Evolutionary conservation across 2,888 invertebrate genomes (phyloP).

Genomic region (Trileptium ribeirensis): DNA sequence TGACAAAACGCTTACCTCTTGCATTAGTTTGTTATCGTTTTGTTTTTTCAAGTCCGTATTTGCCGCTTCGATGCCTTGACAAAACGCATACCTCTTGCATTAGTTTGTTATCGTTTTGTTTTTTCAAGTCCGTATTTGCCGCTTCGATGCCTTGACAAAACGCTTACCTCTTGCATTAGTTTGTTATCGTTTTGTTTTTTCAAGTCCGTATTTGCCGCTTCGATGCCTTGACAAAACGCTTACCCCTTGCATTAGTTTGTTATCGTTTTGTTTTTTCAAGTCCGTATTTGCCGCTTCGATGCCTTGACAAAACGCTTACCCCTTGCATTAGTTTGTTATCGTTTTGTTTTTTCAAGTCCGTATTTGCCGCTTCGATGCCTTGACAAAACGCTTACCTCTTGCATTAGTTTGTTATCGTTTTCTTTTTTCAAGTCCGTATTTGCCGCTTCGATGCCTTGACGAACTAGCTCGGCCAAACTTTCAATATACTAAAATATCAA

Average conservation of each 20-base stretch:
- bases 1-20: conserved; percentile 68
- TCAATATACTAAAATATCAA: conserved; percentile 68
- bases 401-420: conserved; percentile 79
- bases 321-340: conserved; percentile 85
- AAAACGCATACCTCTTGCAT: conserved; percentile 68
- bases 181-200: conserved; percentile 81
- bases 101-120: conserved; percentile 69
- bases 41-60: conserved; percentile 82
- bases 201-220: conserved; percentile 81
- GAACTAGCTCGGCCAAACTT: conserved; percentile 88
- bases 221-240: conserved; percentile 78
- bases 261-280: conserved; percentile 78
- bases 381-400: conserved; percentile 69
- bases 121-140: conserved; percentile 61
- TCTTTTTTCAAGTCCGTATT: conserved; percentile 82
- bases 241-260: conserved; percentile 78
- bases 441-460: conserved; percentile 83
- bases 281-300: conserved; percentile 88
- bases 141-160: conserved; percentile 87
- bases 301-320: conserved; percentile 52
- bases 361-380: conserved; percentile 84
- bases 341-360: conserved; percentile 54
- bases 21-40: conserved; percentile 79
- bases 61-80: conserved; percentile 72
- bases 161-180: conserved; percentile 71